A percentile compares a stretch with the other conserved stretches of the same genome.
These are phyloP conservation scores for Parus major DNA, from an alignment of 2,113 vertebrate species.

Conservation along the genomic window DNA sequence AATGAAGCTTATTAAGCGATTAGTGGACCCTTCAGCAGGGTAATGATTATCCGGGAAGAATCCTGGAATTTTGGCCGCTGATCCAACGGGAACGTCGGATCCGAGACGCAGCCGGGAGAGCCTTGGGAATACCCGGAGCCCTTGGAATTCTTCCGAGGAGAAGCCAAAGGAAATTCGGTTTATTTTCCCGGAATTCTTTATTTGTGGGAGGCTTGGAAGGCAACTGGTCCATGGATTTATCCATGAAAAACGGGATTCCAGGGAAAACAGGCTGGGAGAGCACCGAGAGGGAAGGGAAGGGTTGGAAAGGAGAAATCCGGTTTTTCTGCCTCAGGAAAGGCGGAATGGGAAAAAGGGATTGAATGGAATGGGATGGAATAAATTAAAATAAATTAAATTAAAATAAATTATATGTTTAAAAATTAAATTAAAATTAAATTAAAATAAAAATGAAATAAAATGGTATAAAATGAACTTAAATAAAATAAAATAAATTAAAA, in stretches of 20 bases:
- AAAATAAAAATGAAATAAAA: too few relatives aligned
- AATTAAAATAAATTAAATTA: too few relatives aligned
- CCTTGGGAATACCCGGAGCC: accelerated
- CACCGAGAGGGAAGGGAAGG: neutral
- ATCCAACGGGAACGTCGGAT: neutral
- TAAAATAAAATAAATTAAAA: too few relatives aligned
- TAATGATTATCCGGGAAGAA: neutral
- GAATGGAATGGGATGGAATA: too few relatives aligned
- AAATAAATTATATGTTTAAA: too few relatives aligned
- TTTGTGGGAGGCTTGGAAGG: neutral
- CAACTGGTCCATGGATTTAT: neutral
- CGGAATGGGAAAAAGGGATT: neutral
- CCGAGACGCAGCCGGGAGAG: accelerated
- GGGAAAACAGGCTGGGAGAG: neutral
- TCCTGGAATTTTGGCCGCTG: accelerated
- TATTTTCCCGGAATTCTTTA: neutral
- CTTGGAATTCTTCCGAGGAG: neutral
- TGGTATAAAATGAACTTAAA: too few relatives aligned
- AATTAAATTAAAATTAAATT: too few relatives aligned
- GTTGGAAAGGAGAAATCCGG: neutral
- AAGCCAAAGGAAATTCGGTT: accelerated
- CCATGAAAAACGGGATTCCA: neutral
- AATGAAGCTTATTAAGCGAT: neutral
- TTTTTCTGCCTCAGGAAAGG: neutral
- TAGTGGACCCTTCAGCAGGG: neutral